Base-by-base conservation (phyloP, 2,888 invertebrate genomes). In the Parasteatoda lunata region DNA sequence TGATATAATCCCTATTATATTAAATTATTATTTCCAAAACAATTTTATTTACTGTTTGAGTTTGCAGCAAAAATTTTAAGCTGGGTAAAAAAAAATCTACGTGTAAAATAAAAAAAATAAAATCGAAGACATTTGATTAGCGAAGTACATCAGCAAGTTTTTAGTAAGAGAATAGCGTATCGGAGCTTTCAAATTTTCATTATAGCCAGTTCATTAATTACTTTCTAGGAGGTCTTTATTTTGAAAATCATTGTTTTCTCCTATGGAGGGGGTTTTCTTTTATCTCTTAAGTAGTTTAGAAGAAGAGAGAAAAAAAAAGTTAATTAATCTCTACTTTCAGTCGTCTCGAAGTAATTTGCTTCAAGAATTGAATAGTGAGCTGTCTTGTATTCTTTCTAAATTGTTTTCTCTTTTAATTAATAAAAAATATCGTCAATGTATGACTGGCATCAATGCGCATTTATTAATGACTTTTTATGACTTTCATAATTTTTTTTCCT, bases 351-450 rank as follows among this genome's bases (percentile, higher is more conserved):
- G n/a, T 51, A 15, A 8, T 52, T 68, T 69, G 15, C 72, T 52
- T 30, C 5, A 68, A 54, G 47, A 48, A 64, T 65, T n/a, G 68
- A 49, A 30, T 51, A 78, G 59, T n/a, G 9, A 47, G 54, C 52
- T 69, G 68, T 6, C 78, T 70, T 59, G 70, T 69, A 78, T 78
- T 70, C 69, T 69, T 59, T 59, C 51, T n/a, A 68, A 78, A 78
- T 78, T 78, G 70, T 78, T 78, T 78, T 78, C 68, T 70, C 78
- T 70, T 78, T 78, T 78, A 70, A 78, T 78, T 78, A 78, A 78
- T 70, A 78, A 78, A 78, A 76, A 77, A 66, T 66, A 77, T 68
- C 77, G 66, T 77, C 45, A 68, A 77, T 66, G 66, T 68, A 77
- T 77, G 68, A 68, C 66, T 77, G 49, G 30, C 6, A 6, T 59